Evolutionary conservation across 2,113 vertebrate species (phyloP).

Genomic region (Heteronetta atricapilla): DNA sequence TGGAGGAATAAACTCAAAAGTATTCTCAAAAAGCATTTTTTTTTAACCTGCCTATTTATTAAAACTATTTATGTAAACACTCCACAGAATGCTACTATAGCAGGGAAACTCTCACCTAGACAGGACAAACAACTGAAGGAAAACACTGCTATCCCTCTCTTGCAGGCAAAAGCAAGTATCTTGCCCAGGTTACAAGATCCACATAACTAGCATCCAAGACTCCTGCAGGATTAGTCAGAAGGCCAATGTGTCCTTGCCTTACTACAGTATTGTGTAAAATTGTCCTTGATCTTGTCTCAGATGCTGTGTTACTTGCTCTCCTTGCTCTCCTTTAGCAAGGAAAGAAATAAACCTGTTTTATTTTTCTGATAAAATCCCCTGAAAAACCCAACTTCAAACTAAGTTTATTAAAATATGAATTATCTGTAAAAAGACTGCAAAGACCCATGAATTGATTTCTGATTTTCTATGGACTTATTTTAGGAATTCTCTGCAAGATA

Average conservation of each 20-base stretch:
- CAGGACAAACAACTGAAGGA: background rate
- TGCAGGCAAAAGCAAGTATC: background rate
- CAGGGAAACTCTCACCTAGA: background rate
- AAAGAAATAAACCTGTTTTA: background rate
- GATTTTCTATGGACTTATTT: slow-evolving; percentile 54
- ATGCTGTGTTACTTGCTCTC: background rate
- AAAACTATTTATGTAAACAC: background rate
- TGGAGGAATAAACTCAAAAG: background rate
- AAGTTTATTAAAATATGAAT: slow-evolving; percentile 29
- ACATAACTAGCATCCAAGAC: background rate
- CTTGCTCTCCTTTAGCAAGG: background rate
- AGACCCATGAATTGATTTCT: slow-evolving; percentile 26
- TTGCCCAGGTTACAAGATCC: background rate
- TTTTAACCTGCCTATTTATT: background rate
- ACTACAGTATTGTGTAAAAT: background rate
- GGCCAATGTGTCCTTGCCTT: background rate
- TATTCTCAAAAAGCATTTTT: background rate
- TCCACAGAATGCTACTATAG: background rate
- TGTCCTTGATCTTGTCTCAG: background rate
- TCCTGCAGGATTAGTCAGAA: background rate
- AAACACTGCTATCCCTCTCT: background rate
- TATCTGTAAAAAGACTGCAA: slow-evolving; percentile 20
- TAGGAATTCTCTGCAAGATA: slow-evolving; percentile 39
- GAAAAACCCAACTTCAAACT: background rate
- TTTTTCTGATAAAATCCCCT: slow-evolving; percentile 1